These are phyloP conservation scores for Drosophila nr. perissopoda DNA, from an alignment of 2,888 invertebrate genomes.

Conservation along the genomic window DNA sequence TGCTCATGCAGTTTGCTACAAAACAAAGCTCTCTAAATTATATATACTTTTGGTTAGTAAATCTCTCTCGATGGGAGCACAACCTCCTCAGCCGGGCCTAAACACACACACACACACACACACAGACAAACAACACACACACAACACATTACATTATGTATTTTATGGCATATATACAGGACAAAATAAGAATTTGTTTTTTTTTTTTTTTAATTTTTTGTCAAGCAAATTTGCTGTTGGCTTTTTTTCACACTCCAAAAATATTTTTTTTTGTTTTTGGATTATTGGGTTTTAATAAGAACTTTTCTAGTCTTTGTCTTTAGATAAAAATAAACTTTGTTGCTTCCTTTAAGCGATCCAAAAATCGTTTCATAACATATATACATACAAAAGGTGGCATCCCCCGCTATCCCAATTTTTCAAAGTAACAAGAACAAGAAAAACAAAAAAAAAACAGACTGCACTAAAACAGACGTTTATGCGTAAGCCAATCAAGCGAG, in stretches of 20 bases:
- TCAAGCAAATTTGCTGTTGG: constrained; percentile 25
- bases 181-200: constrained; percentile 3
- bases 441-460: constrained; percentile 41
- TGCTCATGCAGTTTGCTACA: background rate
- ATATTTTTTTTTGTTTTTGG: background rate
- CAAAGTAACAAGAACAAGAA: constrained; percentile 17
- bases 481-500: constrained; percentile 66
- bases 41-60: constrained; percentile 23
- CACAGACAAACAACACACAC: constrained; percentile 17
- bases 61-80: constrained; percentile 33
- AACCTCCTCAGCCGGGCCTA: constrained; percentile 35
- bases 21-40: constrained; percentile 36
- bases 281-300: constrained; percentile 14
- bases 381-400: background rate
- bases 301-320: constrained; percentile 56
- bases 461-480: constrained; percentile 54
- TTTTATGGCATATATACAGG: constrained; percentile 45
- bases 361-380: constrained; percentile 14
- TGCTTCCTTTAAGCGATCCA: constrained; percentile 32
- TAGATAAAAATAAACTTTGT: constrained; percentile 25
- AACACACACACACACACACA: constrained; percentile 19
- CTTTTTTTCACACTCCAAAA: constrained; percentile 8
- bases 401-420: background rate
- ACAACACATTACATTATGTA: constrained; percentile 35
- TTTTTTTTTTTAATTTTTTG: background rate